Conservation (phyloP, 2,113 vertebrate species). For the Coturnix japonica region DNA sequence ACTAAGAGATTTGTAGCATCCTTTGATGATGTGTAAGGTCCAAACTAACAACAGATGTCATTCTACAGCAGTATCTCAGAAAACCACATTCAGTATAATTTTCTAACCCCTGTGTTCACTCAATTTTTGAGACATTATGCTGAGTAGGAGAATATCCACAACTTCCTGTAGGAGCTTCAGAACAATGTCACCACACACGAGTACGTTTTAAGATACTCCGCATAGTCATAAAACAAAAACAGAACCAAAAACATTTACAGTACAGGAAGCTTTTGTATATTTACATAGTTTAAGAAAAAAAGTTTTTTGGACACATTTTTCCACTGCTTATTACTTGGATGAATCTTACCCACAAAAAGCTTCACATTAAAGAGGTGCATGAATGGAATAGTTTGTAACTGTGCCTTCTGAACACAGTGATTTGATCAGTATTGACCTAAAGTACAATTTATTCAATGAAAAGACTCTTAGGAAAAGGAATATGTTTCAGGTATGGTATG, state of each 20-base stretch:
- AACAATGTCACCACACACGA: background rate
- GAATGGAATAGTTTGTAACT: conserved; percentile 13
- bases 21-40: background rate
- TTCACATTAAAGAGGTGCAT: conserved; percentile 34
- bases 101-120: background rate
- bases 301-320: background rate
- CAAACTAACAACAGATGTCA: background rate
- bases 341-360: background rate
- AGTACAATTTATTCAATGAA: conserved; percentile 33
- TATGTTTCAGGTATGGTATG: conserved; percentile 23
- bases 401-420: conserved; percentile 17
- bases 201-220: background rate
- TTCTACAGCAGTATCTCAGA: background rate
- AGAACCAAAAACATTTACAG: background rate
- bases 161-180: background rate
- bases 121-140: background rate
- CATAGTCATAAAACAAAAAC: background rate
- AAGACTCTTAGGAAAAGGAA: conserved; percentile 29
- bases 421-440: conserved; percentile 44
- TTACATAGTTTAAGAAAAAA: background rate
- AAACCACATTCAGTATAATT: background rate
- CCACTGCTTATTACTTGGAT: background rate
- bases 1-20: background rate
- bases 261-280: background rate
- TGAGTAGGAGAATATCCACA: background rate